A percentile compares a stretch with the other conserved stretches of the same genome.
Evolutionary conservation across 2,113 vertebrate genomes (phyloP).

Genomic region (Vicugna pacos): DNA sequence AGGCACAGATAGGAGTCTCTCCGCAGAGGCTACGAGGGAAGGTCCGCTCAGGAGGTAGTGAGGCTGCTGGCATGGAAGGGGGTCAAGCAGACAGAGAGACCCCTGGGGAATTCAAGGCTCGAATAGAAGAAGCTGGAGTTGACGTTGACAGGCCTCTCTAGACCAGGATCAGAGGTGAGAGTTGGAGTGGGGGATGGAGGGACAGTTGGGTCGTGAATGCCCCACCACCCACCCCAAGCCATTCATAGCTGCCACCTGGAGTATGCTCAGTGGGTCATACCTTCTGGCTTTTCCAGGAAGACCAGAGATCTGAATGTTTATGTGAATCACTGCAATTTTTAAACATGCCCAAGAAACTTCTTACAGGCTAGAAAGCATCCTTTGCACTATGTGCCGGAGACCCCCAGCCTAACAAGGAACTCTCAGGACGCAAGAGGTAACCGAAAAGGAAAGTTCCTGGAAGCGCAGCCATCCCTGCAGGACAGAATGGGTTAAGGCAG

Average conservation of each 20-base stretch:
- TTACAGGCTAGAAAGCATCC: neutral
- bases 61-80: neutral
- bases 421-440: neutral
- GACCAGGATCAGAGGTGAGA: neutral
- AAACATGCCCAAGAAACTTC: neutral
- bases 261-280: too few species aligned
- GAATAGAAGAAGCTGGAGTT: neutral
- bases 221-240: neutral
- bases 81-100: neutral
- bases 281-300: neutral
- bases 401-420: neutral
- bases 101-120: neutral
- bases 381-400: rapidly evolving
- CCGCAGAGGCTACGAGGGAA: neutral
- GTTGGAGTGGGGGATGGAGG: rapidly evolving
- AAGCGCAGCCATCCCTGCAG: rapidly evolving
- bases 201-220: too few species aligned
- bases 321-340: neutral
- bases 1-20: neutral
- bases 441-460: neutral
- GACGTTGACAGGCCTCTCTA: neutral
- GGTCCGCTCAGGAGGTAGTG: neutral
- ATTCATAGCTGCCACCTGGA: neutral
- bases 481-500: constrained; percentile 49
- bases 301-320: neutral